phyloP scores from a whole-genome alignment of 2,113 vertebrate species.

The Ictalurus furcatus region DNA sequence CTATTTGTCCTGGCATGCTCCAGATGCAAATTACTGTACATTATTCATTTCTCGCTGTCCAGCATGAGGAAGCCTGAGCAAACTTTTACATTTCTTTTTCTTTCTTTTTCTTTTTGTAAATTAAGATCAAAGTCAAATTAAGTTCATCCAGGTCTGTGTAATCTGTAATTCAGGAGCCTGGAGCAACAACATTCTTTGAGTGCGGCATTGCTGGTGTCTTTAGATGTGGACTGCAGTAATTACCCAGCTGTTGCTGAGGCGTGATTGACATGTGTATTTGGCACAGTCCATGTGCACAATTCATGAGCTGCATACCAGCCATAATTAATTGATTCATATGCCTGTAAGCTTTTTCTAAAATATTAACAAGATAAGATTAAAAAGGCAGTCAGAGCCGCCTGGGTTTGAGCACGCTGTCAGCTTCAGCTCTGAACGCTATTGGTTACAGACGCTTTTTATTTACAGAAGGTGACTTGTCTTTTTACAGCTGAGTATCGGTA shows the following conservation, averaged over 20 bases:
- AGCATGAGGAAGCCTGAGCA: constrained; percentile 20
- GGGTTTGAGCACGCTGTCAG: constrained; percentile 36
- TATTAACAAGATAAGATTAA: constrained; percentile 69
- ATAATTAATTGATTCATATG: constrained; percentile 74
- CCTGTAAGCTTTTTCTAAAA: constrained; percentile 71
- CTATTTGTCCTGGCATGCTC: constrained; percentile 27
- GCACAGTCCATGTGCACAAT: constrained; percentile 63
- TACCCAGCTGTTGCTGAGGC: constrained; percentile 67
- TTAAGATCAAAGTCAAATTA: constrained; percentile 70
- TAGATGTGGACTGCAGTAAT: constrained; percentile 59
- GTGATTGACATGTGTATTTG: constrained; percentile 68
- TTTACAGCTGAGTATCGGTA: neutral
- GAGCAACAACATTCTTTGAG: constrained; percentile 63
- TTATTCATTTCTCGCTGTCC: constrained; percentile 38
- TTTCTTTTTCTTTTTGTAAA: constrained; percentile 51
- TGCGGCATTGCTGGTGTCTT: constrained; percentile 51
- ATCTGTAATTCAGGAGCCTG: constrained; percentile 65
- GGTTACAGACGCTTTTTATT: constrained; percentile 6
- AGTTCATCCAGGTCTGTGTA: constrained; percentile 67
- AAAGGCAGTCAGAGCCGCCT: constrained; percentile 46
- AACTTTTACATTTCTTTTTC: constrained; percentile 62
- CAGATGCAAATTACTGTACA: constrained; percentile 15
- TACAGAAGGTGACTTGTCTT: constrained; percentile 10
- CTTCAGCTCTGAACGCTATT: constrained; percentile 8
- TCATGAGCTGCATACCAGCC: constrained; percentile 69